Conservation (phyloP, 2,797 vertebrate genomes). For the Halcyon leucocephala region DNA sequence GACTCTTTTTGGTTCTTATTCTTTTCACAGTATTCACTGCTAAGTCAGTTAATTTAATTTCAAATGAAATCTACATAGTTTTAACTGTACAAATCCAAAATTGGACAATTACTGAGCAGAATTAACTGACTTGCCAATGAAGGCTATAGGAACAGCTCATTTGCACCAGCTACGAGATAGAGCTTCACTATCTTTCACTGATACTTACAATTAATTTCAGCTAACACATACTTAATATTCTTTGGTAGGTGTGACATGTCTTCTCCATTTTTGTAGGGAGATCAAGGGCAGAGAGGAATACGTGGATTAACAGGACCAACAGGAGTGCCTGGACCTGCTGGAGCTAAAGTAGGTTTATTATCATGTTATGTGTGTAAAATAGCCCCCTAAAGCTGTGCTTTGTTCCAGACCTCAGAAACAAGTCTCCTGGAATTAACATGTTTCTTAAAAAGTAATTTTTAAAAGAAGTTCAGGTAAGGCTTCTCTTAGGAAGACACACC, state of each 20-base stretch:
- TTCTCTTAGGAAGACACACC: background rate
- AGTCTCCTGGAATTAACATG: background rate
- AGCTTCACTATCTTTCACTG: background rate
- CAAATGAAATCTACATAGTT: accelerated
- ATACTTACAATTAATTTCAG: background rate
- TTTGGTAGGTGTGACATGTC: background rate
- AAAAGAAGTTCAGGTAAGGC: background rate
- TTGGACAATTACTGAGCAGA: background rate
- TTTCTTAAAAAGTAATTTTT: background rate
- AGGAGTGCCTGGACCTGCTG: conserved; percentile 86
- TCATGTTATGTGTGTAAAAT: background rate
- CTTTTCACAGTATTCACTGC: background rate
- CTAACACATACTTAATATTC: background rate
- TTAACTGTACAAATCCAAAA: background rate
- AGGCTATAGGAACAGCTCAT: background rate
- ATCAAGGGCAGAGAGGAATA: conserved; percentile 89
- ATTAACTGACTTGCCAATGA: background rate
- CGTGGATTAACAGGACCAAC: conserved; percentile 88
- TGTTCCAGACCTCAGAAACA: background rate
- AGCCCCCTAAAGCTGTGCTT: background rate
- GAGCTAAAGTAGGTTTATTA: conserved; percentile 84
- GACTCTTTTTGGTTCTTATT: background rate
- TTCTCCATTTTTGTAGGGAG: conserved; percentile 80
- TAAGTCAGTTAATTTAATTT: background rate
- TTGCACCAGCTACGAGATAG: background rate